These are phyloP conservation scores for Hermetia illucens DNA, from an alignment of 1,140 invertebrate genomes.

Conservation along the genomic window DNA sequence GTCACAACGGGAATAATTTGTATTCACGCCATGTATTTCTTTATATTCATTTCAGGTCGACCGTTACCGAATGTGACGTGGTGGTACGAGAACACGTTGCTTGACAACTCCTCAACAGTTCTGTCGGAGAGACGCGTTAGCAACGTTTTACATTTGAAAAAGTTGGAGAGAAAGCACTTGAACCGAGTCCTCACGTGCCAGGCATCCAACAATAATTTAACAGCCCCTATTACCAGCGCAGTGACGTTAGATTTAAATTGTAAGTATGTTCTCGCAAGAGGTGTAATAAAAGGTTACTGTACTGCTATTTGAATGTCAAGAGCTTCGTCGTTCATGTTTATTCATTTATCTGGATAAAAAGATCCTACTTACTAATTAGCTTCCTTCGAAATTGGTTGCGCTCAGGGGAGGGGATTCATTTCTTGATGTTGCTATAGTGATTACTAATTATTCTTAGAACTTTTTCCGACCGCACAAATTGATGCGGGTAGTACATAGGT, in stretches of 20 bases:
- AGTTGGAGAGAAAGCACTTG: conserved; percentile 49
- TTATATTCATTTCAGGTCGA: conserved; percentile 40
- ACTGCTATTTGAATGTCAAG: no score
- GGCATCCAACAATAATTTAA: conserved; percentile 62
- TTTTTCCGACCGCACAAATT: no score
- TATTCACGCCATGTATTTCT: conserved; percentile 1
- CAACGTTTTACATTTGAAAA: conserved; percentile 49
- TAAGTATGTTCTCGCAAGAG: conserved; percentile 36
- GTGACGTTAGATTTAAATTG: conserved; percentile 65
- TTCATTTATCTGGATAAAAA: no score
- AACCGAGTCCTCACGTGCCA: conserved; percentile 56
- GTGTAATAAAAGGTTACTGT: not conserved
- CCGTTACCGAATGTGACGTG: conserved; percentile 67
- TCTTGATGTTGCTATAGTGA: no score
- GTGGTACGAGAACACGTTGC: conserved; percentile 66
- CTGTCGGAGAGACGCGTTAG: conserved; percentile 46
- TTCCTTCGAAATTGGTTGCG: no score
- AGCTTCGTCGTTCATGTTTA: no score
- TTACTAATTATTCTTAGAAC: no score
- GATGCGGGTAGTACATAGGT: no score
- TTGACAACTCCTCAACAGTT: conserved; percentile 51
- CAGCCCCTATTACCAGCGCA: conserved; percentile 53
- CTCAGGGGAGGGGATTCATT: no score
- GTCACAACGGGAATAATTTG: no score
- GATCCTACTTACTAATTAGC: no score